Percentiles rank a stretch among this genome's conserved stretches.
Evolutionary conservation across 2,113 vertebrate species (phyloP).

Genomic region (Carassius auratus): DNA sequence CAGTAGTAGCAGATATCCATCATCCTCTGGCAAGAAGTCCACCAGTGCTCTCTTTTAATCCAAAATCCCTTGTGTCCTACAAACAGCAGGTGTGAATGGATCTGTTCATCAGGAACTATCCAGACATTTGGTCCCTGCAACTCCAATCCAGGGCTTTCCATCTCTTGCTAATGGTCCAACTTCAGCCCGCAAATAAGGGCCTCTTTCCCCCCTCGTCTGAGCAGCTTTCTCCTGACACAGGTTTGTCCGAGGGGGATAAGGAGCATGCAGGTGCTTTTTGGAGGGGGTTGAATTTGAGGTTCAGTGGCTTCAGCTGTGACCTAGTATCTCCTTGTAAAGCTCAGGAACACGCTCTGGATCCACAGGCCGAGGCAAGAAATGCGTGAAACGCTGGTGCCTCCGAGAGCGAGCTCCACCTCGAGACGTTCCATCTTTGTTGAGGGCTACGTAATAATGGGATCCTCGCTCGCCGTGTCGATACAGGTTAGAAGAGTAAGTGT

Average conservation of each 20-base stretch:
- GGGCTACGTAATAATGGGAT: slow-evolving; percentile 91
- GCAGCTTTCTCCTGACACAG: slow-evolving; percentile 20
- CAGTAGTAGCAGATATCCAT: slow-evolving; percentile 46
- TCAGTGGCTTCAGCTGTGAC: slow-evolving; percentile 86
- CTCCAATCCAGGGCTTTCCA: slow-evolving; percentile 3
- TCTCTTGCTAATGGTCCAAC: slow-evolving; percentile 29
- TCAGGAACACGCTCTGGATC: slow-evolving; percentile 97
- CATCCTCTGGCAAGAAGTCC: slow-evolving; percentile 44
- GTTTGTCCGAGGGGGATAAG: not conserved
- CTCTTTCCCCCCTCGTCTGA: not conserved
- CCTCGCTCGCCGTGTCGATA: slow-evolving; percentile 94
- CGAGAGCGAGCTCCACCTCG: slow-evolving; percentile 93
- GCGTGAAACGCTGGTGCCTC: slow-evolving; percentile 97
- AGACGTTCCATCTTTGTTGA: slow-evolving; percentile 97
- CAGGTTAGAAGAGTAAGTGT: slow-evolving; percentile 97
- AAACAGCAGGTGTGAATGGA: not conserved
- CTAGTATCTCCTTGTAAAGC: slow-evolving; percentile 96
- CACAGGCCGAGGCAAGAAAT: slow-evolving; percentile 97
- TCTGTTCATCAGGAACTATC: slow-evolving; percentile 20
- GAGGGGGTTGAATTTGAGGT: not conserved
- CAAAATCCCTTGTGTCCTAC: not conserved
- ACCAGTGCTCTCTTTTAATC: not conserved
- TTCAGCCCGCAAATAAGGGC: not conserved
- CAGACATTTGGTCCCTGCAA: not conserved
- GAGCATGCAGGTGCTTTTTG: slow-evolving; percentile 40